Percentiles rank a stretch among this genome's conserved stretches.
Evolutionary conservation across 2,888 invertebrate genomes (phyloP).

Genomic region (Sinhomidia bicolor): DNA sequence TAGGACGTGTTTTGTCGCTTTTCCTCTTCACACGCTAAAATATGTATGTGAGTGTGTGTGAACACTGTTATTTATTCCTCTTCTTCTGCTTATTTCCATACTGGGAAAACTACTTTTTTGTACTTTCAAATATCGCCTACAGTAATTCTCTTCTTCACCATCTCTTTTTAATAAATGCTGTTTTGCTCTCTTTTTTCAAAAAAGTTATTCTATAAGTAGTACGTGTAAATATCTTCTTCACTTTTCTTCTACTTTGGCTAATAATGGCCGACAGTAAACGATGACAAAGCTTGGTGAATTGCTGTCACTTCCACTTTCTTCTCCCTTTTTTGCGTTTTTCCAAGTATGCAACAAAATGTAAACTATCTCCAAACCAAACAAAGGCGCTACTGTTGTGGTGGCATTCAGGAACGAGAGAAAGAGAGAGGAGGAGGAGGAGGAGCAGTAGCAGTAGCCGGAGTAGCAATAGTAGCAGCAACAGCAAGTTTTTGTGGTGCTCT

Average conservation of each 20-base stretch:
- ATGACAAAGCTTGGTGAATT: conserved; percentile 60
- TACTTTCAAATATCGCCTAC: neutral
- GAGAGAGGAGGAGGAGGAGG: too few relatives aligned
- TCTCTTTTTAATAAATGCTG: conserved; percentile 16
- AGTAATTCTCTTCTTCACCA: neutral
- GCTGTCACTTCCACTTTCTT: conserved; percentile 58
- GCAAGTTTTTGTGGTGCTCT: conserved; percentile 55
- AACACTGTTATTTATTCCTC: conserved; percentile 16
- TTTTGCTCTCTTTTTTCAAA: too few relatives aligned
- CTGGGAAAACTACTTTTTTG: neutral
- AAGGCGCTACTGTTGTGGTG: neutral
- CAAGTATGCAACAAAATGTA: conserved; percentile 11
- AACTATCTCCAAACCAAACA: too few relatives aligned
- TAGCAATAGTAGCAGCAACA: too few relatives aligned
- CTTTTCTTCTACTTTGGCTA: neutral
- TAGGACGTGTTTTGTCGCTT: conserved; percentile 41
- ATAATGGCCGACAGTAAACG: conserved; percentile 27
- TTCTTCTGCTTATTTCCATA: neutral
- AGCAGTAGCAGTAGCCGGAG: too few relatives aligned
- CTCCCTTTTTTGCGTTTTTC: neutral
- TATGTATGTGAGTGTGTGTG: neutral
- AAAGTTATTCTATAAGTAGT: neutral
- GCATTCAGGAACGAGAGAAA: neutral
- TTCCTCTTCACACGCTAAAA: conserved; percentile 32
- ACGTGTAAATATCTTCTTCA: neutral